Base-by-base conservation (phyloP, 2,797 vertebrate species). In the Tiaroga cobitis region DNA sequence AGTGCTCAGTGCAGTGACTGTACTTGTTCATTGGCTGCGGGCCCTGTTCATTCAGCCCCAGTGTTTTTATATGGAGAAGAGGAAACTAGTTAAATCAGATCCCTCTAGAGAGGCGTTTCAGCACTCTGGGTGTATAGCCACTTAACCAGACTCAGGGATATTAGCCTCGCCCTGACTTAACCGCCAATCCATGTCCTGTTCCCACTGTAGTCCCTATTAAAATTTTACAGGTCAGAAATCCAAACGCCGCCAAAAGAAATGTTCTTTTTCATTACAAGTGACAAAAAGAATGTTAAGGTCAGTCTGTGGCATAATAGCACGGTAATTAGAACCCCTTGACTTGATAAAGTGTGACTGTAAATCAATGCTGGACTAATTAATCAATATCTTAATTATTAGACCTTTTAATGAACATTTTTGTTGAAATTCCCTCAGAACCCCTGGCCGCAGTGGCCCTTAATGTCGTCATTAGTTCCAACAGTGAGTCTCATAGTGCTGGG, bases 321-420 rank as follows among this genome's bases (percentile, higher is more conserved):
- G 87, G 96, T 97, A 98, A 98, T 99, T 98, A 98, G 95, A 96
- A 96, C 93, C 95, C 96, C 95, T 94, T 93, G 95, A 97, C 96
- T 96, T 98, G 96, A 98, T 98, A 97, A 96, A 95, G 95, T 97
- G 97, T 97, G 96, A 98, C 96, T 98, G 96, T 96, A 97, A 97
- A 98, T 98, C 97, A 97, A 97, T 98, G 96, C 97, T 96, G 96
- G 94, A 96, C 97, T 98, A 99, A 99, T 99, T 97, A 97, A 98
- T 99, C 97, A 97, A 99, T 99, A 99, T 97, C 97, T 98, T 98
- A 98, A 98, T 99, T 97, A 98, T 99, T 97, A 96, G 97, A 97
- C 97, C 97, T 96, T 97, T 97, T 96, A 98, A 99, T 96, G 96
- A 97, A 95, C 94, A 95, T 97, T 90, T 97, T 97, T 95, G 95